phyloP scores from a whole-genome alignment of 2,888 invertebrate species.

The Cheilosia soror region DNA sequence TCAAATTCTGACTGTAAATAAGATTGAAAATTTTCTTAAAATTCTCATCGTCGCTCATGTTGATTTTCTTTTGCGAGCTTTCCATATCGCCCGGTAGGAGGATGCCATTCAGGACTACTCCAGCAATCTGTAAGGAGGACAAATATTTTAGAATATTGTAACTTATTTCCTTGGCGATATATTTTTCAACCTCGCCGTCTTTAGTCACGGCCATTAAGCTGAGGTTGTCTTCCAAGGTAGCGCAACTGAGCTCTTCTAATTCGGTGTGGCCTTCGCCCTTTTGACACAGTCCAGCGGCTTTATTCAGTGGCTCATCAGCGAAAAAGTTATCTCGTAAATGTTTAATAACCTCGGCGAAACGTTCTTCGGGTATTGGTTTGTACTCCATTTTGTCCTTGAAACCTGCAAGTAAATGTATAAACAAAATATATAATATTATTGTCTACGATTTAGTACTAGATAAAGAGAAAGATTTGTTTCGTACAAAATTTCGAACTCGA shows the following conservation, averaged over 20 bases:
- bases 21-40: conserved; percentile 92
- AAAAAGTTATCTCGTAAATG: conserved; percentile 91
- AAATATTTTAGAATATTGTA: neutral
- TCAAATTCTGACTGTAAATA: conserved; percentile 88
- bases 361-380: conserved; percentile 80
- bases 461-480: too few species aligned
- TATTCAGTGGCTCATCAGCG: conserved; percentile 93
- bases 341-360: conserved; percentile 87
- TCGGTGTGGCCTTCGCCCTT: conserved; percentile 89
- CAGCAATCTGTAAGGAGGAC: conserved; percentile 87
- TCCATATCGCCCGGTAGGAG: conserved; percentile 89
- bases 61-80: conserved; percentile 88
- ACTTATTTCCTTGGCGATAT: neutral
- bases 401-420: neutral
- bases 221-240: conserved; percentile 89
- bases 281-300: conserved; percentile 89
- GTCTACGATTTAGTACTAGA: too few species aligned
- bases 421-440: too few species aligned
- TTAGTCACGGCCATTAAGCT: conserved; percentile 88
- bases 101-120: conserved; percentile 91
- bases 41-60: conserved; percentile 87
- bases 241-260: conserved; percentile 89
- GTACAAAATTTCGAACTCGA: too few species aligned
- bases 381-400: conserved; percentile 80
- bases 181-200: conserved; percentile 85